Evolutionary conservation across 2,888 invertebrate species (phyloP), one percentile per base, ranked within the genome.

Genomic region (Perizoma flavofasciatum): DNA sequence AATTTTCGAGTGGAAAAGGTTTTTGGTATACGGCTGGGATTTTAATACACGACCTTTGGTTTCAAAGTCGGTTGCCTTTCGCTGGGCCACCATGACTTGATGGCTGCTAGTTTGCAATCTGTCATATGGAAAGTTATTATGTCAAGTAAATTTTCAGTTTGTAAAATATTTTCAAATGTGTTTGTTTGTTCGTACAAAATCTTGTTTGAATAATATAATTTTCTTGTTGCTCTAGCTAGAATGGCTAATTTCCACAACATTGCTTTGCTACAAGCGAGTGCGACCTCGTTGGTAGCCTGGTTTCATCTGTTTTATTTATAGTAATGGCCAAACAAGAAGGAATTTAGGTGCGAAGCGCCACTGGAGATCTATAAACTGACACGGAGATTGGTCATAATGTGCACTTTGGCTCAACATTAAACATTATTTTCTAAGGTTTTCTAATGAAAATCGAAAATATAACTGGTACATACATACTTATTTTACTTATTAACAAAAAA

Each of bases 301-400:
- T n/a, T 74, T 75, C 74, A 76, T 81, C 73, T 71, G 65, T 60
- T 65, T 55, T 76, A 73, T 78, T 75, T 75, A 72, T 76, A 74
- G 66, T 56, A 57, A 61, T 61, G 60, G 59, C 50, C 35, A 62
- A 64, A 63, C 60, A 61, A 61, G 53, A 49, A 10, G 52, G 53
- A 57, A 54, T 57, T 54, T 61, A 44, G 47, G 33, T 50, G 45
- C 40, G 6, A 55, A 56, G 44, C 57, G 49, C 49, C 44, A 48
- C 8, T 35, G 40, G 39, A 43, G 40, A 59, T 41, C 48, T 49
- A 49, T 49, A 40, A 49, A 40, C 45, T 40, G 10, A 9, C n/a
- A 0, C 10, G 4, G 37, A 37, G 11, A n/a, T n/a, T 41, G 35
- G 3, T 22, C 32, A 39, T 49, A 39, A 39, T 52, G 44, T 33